These are phyloP conservation scores for Cyclopterus lumpus DNA, from an alignment of 2,797 vertebrate genomes.

Conservation along the genomic window DNA sequence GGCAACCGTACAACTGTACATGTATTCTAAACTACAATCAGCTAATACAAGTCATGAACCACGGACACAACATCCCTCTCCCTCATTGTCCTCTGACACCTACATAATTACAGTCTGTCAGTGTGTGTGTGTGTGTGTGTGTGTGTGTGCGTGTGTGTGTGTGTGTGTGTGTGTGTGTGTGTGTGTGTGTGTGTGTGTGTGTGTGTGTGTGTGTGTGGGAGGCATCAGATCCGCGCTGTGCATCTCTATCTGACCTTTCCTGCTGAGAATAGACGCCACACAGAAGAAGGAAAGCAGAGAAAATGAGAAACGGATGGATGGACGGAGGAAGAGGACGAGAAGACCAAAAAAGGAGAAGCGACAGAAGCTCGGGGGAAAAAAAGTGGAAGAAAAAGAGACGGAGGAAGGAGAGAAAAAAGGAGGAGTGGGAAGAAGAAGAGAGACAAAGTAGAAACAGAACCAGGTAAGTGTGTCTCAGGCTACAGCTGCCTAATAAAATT, in stretches of 20 bases:
- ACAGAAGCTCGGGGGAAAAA: neutral
- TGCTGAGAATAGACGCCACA: slow-evolving; percentile 72
- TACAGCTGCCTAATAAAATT: slow-evolving; percentile 77
- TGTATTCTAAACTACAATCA: slow-evolving; percentile 44
- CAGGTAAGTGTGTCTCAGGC: slow-evolving; percentile 34
- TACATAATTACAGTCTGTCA: slow-evolving; percentile 74
- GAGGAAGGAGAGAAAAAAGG: neutral
- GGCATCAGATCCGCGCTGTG: slow-evolving; percentile 71
- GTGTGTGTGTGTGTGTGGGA: slow-evolving; percentile 50
- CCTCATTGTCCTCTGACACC: slow-evolving; percentile 66
- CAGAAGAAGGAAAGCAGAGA: slow-evolving; percentile 36
- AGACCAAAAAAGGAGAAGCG: neutral
- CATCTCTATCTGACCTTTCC: slow-evolving; percentile 81
- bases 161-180: slow-evolving; percentile 19
- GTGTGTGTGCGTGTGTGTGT: slow-evolving; percentile 13
- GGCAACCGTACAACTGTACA: slow-evolving; percentile 8
- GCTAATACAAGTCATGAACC: slow-evolving; percentile 61
- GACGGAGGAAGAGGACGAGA: slow-evolving; percentile 10
- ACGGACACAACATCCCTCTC: slow-evolving; percentile 39
- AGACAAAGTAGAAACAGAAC: neutral
- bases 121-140: slow-evolving; percentile 22
- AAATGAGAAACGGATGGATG: slow-evolving; percentile 21
- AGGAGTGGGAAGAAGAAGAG: neutral
- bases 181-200: slow-evolving; percentile 24
- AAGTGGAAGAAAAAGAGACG: neutral